Evolutionary conservation across 1,140 invertebrate species (phyloP).

Genomic region (Grapholita molesta): DNA sequence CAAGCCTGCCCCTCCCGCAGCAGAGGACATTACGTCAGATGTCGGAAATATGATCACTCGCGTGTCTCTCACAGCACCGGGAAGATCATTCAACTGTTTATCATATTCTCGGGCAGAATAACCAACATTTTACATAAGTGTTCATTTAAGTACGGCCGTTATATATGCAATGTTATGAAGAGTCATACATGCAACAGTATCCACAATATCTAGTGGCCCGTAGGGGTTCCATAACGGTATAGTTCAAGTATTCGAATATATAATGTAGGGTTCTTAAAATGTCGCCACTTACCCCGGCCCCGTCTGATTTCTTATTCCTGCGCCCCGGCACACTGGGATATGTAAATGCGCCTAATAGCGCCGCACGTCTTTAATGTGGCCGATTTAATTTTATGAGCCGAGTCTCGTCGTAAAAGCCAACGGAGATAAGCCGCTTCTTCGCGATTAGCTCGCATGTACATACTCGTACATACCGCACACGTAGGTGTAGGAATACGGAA

Average conservation of each 20-base stretch:
- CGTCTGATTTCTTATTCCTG: background rate
- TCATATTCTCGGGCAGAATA: too few relatives aligned
- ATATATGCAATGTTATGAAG: too few relatives aligned
- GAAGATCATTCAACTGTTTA: too few relatives aligned
- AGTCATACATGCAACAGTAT: too few relatives aligned
- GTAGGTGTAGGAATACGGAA: background rate
- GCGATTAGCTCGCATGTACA: background rate
- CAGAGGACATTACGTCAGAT: background rate
- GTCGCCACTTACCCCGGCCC: background rate
- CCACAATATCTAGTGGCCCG: too few relatives aligned
- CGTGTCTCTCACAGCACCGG: too few relatives aligned
- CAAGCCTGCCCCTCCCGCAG: background rate
- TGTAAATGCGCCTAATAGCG: conserved; percentile 5
- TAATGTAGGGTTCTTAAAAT: background rate
- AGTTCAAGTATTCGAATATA: too few relatives aligned
- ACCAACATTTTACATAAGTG: too few relatives aligned
- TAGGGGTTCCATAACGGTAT: too few relatives aligned
- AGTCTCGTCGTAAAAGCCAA: background rate
- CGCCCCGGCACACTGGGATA: background rate
- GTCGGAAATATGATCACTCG: too few relatives aligned
- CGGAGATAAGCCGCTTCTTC: background rate
- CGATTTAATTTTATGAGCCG: conserved; percentile 7
- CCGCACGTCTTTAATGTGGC: background rate
- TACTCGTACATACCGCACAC: background rate
- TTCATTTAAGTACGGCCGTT: too few relatives aligned